A percentile compares a stretch with the other conserved stretches of the same genome.
phyloP scores from a whole-genome alignment of 2,113 vertebrate species.

The Callopanchax toddi region DNA sequence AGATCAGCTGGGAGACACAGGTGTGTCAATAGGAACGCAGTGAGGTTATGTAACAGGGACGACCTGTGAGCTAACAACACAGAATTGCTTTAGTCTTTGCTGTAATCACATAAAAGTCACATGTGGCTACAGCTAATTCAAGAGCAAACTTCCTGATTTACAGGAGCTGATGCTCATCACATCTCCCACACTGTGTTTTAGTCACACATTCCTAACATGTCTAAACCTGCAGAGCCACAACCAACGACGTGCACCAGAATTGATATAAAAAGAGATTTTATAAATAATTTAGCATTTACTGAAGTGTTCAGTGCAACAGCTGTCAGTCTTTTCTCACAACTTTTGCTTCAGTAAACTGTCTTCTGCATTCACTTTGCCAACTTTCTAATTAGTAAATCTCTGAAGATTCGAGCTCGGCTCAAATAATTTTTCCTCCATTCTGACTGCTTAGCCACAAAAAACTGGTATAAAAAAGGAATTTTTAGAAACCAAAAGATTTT shows the following conservation, averaged over 20 bases:
- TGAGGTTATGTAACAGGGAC: neutral
- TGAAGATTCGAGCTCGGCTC: neutral
- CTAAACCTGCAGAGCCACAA: slow-evolving; percentile 21
- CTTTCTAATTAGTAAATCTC: no score
- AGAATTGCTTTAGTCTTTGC: neutral
- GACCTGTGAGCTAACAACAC: neutral
- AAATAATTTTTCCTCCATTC: neutral
- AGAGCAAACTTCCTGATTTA: slow-evolving; percentile 35
- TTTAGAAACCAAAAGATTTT: neutral
- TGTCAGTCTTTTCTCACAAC: no score
- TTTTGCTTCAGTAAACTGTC: neutral
- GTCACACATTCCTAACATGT: slow-evolving; percentile 23
- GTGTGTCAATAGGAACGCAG: neutral
- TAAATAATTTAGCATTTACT: neutral
- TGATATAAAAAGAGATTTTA: neutral
- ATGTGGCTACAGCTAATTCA: slow-evolving; percentile 6
- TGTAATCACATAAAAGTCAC: slow-evolving; percentile 5
- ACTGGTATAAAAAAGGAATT: neutral
- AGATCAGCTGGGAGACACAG: neutral
- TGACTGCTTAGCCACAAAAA: neutral
- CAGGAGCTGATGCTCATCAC: neutral
- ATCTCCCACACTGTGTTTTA: neutral
- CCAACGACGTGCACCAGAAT: neutral
- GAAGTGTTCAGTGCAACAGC: neutral
- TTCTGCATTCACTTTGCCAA: no score